Evolutionary conservation across 2,113 vertebrate genomes (phyloP).

Genomic region (Cettia cetti): DNA sequence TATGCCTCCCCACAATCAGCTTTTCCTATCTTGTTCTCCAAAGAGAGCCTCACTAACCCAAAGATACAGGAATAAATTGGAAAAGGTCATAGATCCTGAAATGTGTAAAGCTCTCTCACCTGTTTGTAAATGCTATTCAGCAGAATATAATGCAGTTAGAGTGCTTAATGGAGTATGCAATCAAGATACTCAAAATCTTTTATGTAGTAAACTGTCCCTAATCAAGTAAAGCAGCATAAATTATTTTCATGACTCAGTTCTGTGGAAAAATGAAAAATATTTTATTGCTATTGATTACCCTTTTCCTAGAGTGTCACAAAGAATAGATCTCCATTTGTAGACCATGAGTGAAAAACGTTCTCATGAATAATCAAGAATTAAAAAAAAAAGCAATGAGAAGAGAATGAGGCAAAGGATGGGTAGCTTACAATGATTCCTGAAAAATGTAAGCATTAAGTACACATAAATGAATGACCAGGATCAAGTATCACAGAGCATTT

Average conservation of each 20-base stretch:
- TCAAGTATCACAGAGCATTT: not conserved
- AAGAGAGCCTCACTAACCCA: not conserved
- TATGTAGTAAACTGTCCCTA: not conserved
- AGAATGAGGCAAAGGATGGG: not conserved
- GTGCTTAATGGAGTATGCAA: not conserved
- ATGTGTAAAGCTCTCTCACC: not conserved
- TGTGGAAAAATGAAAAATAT: not conserved
- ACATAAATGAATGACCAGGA: not conserved
- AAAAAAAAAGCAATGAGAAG: not conserved
- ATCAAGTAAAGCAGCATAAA: slow-evolving; percentile 26
- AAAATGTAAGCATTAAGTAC: not conserved
- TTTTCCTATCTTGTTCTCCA: not conserved
- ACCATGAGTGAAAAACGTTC: fast-evolving
- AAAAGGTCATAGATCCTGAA: not conserved
- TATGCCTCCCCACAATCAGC: not conserved
- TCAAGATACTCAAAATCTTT: slow-evolving; percentile 2
- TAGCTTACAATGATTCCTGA: not conserved
- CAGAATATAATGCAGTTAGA: not conserved
- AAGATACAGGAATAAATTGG: not conserved
- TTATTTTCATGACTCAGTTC: not conserved
- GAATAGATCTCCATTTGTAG: not conserved
- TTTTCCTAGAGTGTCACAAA: not conserved
- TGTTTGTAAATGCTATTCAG: not conserved
- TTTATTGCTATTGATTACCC: slow-evolving; percentile 10
- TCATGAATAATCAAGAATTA: not conserved